Evolutionary conservation across 53 echinoderm and acorn worm species (phyloP), one percentile per base, ranked within the genome.

Genomic region (Zoroaster sp.): DNA sequence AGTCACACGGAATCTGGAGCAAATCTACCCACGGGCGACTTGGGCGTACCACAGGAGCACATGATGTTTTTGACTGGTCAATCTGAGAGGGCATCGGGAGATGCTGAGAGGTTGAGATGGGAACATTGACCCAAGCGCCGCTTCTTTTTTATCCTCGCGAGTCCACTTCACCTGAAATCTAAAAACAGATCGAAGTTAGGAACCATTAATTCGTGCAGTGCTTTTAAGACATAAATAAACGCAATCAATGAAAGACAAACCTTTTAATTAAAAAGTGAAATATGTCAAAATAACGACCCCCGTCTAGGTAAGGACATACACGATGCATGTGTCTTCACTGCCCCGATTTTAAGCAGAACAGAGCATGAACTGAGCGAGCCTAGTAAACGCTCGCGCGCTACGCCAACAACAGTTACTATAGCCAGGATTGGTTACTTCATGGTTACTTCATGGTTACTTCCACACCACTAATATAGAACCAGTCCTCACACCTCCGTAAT

Each of bases 401-500:
- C n/a, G n/a, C n/a, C n/a, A n/a, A n/a, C n/a, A n/a, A n/a, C n/a
- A n/a, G n/a, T n/a, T n/a, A n/a, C n/a, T n/a, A n/a, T n/a, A n/a
- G 45, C 7, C 1, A 44, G 7, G 45, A 12, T 44, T 44, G 45
- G 45, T 44, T 44, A 12, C 45, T 12, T 1, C 45, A 44, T 44
- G 7, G 8, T 44, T 7, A 44, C 45, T 44, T 12, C 8, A 44
- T 12, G 45, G 7, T 44, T 71, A 71, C 34, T 36, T 38, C 71
- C 18, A 30, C 1, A 7, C 71, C 17, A 36, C 32, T 33, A 38
- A 4, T 20, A 74, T 41, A 31, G 37, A 70, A 70, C 18, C 51
- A 71, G 40, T 85, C 53, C 69, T 71, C 15, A 85, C 85, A 85
- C 85, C 71, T 85, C 21, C 36, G 35, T 85, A 85, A 85, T 85